These are phyloP conservation scores for Spinus pinus DNA, from an alignment of 2,797 vertebrate genomes.

Conservation along the genomic window DNA sequence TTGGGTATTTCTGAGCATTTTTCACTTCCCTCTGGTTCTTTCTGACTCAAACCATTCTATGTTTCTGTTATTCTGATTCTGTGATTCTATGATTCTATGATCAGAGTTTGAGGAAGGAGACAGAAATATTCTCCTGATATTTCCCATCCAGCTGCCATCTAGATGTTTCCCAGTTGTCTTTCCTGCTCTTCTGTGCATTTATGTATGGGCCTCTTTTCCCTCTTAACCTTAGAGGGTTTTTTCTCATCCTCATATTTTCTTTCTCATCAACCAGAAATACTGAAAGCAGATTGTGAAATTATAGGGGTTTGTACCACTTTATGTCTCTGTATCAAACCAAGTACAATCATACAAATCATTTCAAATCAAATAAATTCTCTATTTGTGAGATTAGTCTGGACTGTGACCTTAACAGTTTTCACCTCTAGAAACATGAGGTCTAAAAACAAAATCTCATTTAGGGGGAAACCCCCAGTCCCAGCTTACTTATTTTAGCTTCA, in stretches of 20 bases:
- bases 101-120: background rate
- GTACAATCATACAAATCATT: background rate
- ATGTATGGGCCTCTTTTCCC: background rate
- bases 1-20: background rate
- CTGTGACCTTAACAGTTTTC: background rate
- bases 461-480: background rate
- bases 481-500: background rate
- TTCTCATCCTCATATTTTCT: background rate
- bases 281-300: background rate
- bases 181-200: background rate
- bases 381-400: background rate
- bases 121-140: background rate
- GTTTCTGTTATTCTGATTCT: background rate
- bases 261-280: background rate
- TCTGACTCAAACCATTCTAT: background rate
- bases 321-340: background rate
- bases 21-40: background rate
- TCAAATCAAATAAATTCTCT: background rate
- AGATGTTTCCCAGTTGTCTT: background rate
- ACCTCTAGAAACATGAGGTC: background rate
- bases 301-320: background rate
- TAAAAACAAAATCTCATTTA: background rate
- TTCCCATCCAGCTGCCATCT: background rate
- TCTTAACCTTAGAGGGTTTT: background rate
- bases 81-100: background rate